Evolutionary conservation across 2,888 invertebrate species (phyloP), one percentile per base, ranked within the genome.

Genomic region (Brachylomia viminalis): DNA sequence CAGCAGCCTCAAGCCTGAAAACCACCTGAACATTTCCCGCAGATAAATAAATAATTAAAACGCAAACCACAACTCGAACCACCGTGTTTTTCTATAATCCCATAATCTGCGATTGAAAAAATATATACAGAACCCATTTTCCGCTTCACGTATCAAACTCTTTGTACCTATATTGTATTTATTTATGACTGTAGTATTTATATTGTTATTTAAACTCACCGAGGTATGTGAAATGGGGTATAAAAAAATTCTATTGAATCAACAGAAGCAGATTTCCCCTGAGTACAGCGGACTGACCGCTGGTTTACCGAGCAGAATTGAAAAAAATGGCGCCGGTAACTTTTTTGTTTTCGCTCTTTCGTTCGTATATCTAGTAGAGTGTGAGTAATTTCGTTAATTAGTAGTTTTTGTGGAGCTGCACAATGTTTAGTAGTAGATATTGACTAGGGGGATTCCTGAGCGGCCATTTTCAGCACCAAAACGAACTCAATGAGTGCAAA

Each of bases 191-290:
- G 68, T 86, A 79, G 82, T 87, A 88, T 92, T 91, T 93, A 92
- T 91, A 93, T 92, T 92, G 91, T 92, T 92, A 89, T 90, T 89
- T 88, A 91, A 92, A 90, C 91, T 79, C 91, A 75, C 87, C 86
- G 83, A 88, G 88, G 87, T 87, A 89, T 89, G 87, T 86, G 89
- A 85, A 86, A 78, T 80, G 79, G 90, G 89, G 88, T 87, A 91
- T 71, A 87, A 83, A 93, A 94, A 95, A 93, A 93, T 80, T 93
- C 92, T 93, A 94, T 95, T 92, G 93, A 94, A 94, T 93, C 92
- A 94, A 90, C 88, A 83, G 87, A 89, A 86, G 89, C 87, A 94
- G 94, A 95, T 95, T 95, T 95, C 95, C 95, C 95, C 66, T 30
- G 95, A 92, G 95, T 82, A 69, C 66, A 33, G 68, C 82, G 90